Conservation (phyloP, 2,888 invertebrate species). For the Phaedon cochleariae region DNA sequence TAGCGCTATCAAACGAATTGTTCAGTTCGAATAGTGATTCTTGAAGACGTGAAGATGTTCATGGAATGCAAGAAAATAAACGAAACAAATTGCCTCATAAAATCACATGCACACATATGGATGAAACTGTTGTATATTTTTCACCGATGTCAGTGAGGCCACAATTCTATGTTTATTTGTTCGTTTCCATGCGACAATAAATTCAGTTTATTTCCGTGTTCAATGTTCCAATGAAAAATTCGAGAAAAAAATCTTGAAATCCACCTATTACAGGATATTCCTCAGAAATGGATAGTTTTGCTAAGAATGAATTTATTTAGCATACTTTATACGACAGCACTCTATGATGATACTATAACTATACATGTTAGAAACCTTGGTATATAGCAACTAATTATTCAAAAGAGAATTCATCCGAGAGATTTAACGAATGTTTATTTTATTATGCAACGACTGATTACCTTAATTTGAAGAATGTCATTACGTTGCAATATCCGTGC, state of each 20-base stretch:
- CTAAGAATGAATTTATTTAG: too few species aligned
- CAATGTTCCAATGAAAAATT: neutral
- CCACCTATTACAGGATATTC: too few species aligned
- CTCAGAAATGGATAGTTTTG: too few species aligned
- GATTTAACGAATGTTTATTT: neutral
- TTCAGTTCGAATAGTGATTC: too few species aligned
- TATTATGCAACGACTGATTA: neutral
- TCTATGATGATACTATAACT: too few species aligned
- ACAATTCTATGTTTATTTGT: neutral
- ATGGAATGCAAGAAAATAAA: too few species aligned
- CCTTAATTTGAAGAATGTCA: neutral
- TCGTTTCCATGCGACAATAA: constrained; percentile 24
- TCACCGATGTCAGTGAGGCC: constrained; percentile 18
- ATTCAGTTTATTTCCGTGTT: constrained; percentile 20
- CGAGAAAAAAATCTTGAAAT: neutral
- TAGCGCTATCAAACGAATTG: too few species aligned
- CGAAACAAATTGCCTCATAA: too few species aligned
- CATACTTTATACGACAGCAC: too few species aligned
- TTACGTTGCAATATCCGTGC: neutral
- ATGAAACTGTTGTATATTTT: neutral
- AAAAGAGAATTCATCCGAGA: neutral
- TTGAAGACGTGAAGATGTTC: too few species aligned
- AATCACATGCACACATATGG: constrained; percentile 6
- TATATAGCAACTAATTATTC: neutral
- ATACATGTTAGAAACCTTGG: too few species aligned